Conservation (phyloP, 2,888 invertebrate species). For the Agrotis clavis region DNA sequence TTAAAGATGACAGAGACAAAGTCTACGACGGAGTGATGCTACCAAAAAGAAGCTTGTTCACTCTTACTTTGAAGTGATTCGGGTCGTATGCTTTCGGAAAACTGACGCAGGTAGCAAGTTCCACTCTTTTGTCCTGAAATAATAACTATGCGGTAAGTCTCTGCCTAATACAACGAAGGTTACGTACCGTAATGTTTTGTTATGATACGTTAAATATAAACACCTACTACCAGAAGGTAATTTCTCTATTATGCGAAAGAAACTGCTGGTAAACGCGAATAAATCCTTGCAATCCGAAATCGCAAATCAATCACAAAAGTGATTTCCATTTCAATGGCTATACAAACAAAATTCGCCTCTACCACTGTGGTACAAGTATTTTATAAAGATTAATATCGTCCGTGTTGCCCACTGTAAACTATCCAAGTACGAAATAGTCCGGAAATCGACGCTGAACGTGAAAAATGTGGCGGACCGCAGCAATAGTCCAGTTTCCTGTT, state of each 20-base stretch:
- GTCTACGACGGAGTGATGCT: too few species aligned
- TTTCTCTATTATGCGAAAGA: not conserved
- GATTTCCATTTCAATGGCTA: slow-evolving; percentile 11
- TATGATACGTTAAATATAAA: too few species aligned
- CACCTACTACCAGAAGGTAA: not conserved
- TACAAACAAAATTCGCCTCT: slow-evolving; percentile 5
- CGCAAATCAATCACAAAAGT: slow-evolving; percentile 13
- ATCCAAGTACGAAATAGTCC: slow-evolving; percentile 52
- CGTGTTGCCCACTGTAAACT: slow-evolving; percentile 50
- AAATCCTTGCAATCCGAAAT: not conserved
- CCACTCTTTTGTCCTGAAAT: too few species aligned
- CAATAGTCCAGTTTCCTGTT: slow-evolving; percentile 52
- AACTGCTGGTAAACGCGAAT: not conserved
- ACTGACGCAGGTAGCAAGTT: too few species aligned
- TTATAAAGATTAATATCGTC: slow-evolving; percentile 44
- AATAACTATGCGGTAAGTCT: too few species aligned
- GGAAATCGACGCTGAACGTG: slow-evolving; percentile 62
- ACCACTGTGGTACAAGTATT: slow-evolving; percentile 12
- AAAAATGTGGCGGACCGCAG: slow-evolving; percentile 50
- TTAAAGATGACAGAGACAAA: too few species aligned
- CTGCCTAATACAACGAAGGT: too few species aligned
- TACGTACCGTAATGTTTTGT: too few species aligned
- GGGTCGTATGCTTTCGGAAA: too few species aligned
- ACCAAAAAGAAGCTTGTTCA: too few species aligned
- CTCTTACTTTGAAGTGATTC: too few species aligned